Conservation (phyloP, 2,797 vertebrate species). For the Macroramphosus scolopax region DNA sequence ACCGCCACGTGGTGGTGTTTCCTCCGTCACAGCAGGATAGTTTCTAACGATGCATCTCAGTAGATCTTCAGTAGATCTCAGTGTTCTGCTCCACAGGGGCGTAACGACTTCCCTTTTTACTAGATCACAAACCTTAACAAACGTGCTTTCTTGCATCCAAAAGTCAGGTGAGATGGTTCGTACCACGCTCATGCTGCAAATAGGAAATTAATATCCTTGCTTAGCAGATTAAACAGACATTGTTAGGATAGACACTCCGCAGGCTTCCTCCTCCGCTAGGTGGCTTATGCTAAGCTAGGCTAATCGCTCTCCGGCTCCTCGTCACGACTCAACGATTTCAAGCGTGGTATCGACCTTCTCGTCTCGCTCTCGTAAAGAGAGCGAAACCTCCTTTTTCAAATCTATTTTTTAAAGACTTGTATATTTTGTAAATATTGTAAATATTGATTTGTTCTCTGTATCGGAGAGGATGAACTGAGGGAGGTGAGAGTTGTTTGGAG, state of each 20-base stretch:
- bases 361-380: neutral
- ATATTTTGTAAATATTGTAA: conserved; percentile 74
- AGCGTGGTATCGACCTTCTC: neutral
- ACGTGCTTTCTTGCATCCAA: conserved; percentile 2
- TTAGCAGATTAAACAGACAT: no score
- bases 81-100: conserved; percentile 14
- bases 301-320: conserved; percentile 1
- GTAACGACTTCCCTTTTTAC: conserved; percentile 35
- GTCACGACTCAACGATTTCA: neutral
- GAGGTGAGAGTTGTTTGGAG: conserved; percentile 1
- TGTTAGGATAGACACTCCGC: no score
- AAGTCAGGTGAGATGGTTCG: no score
- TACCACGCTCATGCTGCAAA: no score
- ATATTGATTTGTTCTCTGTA: conserved; percentile 41
- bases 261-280: no score
- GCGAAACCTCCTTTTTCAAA: conserved; percentile 2
- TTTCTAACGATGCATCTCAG: neutral
- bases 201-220: no score
- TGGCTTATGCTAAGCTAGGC: conserved; percentile 19
- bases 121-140: no score
- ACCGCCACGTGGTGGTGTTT: conserved; percentile 4
- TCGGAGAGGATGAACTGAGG: neutral
- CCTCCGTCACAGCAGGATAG: neutral
- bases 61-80: conserved; percentile 3
- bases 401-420: conserved; percentile 41